Conservation (phyloP, 2,888 invertebrate genomes). For the Suillia variegata region DNA sequence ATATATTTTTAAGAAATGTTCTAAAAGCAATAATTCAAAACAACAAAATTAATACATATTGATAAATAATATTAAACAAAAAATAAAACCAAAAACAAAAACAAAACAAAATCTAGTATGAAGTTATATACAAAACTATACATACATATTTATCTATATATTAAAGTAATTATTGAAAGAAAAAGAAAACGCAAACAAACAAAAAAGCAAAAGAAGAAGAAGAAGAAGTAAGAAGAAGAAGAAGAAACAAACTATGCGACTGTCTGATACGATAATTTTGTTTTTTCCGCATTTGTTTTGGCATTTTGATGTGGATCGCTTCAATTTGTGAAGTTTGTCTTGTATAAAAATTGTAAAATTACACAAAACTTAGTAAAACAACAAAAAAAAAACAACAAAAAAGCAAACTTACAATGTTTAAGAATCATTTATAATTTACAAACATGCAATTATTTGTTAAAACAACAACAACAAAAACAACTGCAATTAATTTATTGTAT, state of each 20-base stretch:
- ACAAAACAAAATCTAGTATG: conserved; percentile 24
- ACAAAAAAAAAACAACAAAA: not conserved
- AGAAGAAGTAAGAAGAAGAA: too few relatives aligned
- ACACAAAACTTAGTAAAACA: conserved; percentile 3
- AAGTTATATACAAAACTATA: conserved; percentile 35
- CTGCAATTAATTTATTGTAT: not conserved
- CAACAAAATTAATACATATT: conserved; percentile 40
- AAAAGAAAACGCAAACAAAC: conserved; percentile 38
- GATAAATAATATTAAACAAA: too few relatives aligned
- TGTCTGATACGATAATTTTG: conserved; percentile 26
- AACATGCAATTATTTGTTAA: not conserved
- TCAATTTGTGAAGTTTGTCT: not conserved
- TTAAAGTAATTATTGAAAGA: conserved; percentile 21
- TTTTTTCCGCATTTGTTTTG: too few relatives aligned
- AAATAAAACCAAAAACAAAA: too few relatives aligned
- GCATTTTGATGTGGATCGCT: not conserved
- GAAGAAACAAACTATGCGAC: conserved; percentile 25
- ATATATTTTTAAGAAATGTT: conserved; percentile 58
- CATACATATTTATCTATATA: conserved; percentile 26
- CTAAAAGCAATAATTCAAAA: conserved; percentile 60
- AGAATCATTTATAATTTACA: conserved; percentile 31
- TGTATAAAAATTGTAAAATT: conserved; percentile 13
- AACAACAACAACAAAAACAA: not conserved
- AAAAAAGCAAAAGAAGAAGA: too few relatives aligned
- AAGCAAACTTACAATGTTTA: conserved; percentile 19